Evolutionary conservation across 2,797 vertebrate species (phyloP), one percentile per base, ranked within the genome.

Genomic region (Heliangelus exortis): DNA sequence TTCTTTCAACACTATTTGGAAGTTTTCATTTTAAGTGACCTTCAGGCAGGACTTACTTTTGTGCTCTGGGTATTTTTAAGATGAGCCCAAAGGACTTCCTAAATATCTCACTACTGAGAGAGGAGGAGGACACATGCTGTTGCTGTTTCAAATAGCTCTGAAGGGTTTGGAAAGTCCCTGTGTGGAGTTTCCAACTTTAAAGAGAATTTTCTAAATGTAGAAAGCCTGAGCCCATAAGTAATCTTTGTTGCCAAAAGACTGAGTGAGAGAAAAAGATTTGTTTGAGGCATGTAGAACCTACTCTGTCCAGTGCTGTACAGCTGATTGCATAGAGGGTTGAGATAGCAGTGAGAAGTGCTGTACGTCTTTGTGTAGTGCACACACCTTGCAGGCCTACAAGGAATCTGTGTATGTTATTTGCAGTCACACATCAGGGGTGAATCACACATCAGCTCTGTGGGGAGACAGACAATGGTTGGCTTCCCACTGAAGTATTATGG

Each of bases 51-150:
- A 62, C 75, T 96, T 96, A 90, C 94, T 96, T 97, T 90, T 85
- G 45, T 94, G 39, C 87, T 39, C 26, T 55, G 86, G 61, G 82
- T 97, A 90, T 96, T 96, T 96, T 96, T 90, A 87, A 83, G 84
- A 89, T 79, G 69, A 84, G 61, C 77, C 51, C 43, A 18, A 75
- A 97, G 92, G 96, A 97, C 80, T 90, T 97, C 95, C 84, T 93
- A 96, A 94, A 95, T 95, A 91, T 61, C 88, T 96, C 76, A 29
- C 66, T 92, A 61, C 41, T 94, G 84, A 91, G 92, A 75, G 78
- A 59, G 86, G 93, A 91, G 81, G 88, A 86, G 65, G 93, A 89
- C 93, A 79, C 41, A 36, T 80, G 80, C 41, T 85, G 75, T 92
- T 95, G 73, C 77, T 20, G 9, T 76, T 96, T 86, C 82, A 39